Evolutionary conservation across 2,797 vertebrate species (phyloP).

Genomic region (Tragelaphus eurycerus): DNA sequence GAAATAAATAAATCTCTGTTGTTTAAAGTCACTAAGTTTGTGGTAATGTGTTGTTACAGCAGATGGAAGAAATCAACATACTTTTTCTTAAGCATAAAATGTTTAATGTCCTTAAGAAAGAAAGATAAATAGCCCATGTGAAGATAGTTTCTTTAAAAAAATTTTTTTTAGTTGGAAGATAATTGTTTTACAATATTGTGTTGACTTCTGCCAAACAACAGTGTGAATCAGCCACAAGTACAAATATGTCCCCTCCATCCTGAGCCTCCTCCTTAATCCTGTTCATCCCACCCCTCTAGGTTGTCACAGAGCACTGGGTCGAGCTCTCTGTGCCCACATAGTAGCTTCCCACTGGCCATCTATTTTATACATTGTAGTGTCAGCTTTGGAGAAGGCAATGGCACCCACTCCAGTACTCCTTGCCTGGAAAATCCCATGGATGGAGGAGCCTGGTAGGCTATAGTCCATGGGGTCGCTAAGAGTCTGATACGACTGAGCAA

Average conservation of each 20-base stretch:
- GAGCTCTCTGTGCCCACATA: background rate
- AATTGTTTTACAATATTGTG: background rate
- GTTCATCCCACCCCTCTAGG: background rate
- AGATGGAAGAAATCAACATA: background rate
- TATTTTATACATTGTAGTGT: background rate
- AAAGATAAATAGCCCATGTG: background rate
- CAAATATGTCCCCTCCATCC: background rate
- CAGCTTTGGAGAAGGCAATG: no score
- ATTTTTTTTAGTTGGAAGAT: background rate
- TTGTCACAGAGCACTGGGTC: background rate
- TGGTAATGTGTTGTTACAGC: background rate
- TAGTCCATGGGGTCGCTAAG: no score
- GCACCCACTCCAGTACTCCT: no score
- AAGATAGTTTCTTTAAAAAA: background rate
- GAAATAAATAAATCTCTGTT: background rate
- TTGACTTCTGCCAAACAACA: background rate
- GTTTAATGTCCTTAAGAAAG: background rate
- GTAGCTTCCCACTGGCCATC: background rate
- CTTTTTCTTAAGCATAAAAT: background rate
- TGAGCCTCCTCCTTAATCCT: background rate
- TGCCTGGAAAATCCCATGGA: no score
- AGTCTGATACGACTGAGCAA: rapidly evolving
- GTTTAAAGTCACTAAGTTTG: background rate
- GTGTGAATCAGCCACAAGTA: background rate
- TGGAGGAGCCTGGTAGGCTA: no score